Percentiles rank a stretch among this genome's conserved stretches.
Evolutionary conservation across 2,113 vertebrate genomes (phyloP).

Genomic region (Syngnathus typhle): DNA sequence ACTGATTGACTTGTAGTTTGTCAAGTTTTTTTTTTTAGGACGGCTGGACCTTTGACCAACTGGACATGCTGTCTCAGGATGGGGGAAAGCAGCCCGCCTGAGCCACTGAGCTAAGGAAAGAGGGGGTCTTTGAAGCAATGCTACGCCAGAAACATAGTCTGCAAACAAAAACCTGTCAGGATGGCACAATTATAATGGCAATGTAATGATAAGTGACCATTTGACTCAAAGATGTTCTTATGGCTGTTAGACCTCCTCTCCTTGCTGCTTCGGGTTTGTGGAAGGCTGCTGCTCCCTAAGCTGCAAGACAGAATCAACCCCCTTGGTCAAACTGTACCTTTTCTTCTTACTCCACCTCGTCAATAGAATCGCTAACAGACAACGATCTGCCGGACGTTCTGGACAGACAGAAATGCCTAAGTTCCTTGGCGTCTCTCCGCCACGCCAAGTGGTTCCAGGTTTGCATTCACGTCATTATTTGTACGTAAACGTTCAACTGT

Average conservation of each 20-base stretch:
- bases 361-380: constrained; percentile 95
- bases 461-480: constrained; percentile 98
- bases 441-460: constrained; percentile 99
- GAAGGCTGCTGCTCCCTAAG: constrained; percentile 83
- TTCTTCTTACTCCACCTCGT: constrained; percentile 97
- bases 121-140: constrained; percentile 26
- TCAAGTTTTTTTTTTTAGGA: constrained; percentile 83
- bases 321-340: constrained; percentile 99
- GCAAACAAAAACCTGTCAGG: constrained; percentile 11
- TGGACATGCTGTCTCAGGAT: constrained; percentile 93
- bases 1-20: constrained; percentile 83
- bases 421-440: constrained; percentile 99
- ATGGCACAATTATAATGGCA: constrained; percentile 6
- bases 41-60: constrained; percentile 99
- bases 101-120: constrained; percentile 50
- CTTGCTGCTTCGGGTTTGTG: constrained; percentile 68
- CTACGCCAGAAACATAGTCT: constrained; percentile 7
- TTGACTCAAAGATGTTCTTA: constrained; percentile 42
- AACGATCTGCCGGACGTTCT: constrained; percentile 96
- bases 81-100: constrained; percentile 79
- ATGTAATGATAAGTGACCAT: constrained; percentile 9
- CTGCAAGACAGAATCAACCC: constrained; percentile 92
- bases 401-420: constrained; percentile 99
- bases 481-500: constrained; percentile 66
- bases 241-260: constrained; percentile 50